Percentiles rank a stretch among this genome's conserved stretches.
Conservation (phyloP, 2,888 invertebrate genomes). For the Apeira syringaria region DNA sequence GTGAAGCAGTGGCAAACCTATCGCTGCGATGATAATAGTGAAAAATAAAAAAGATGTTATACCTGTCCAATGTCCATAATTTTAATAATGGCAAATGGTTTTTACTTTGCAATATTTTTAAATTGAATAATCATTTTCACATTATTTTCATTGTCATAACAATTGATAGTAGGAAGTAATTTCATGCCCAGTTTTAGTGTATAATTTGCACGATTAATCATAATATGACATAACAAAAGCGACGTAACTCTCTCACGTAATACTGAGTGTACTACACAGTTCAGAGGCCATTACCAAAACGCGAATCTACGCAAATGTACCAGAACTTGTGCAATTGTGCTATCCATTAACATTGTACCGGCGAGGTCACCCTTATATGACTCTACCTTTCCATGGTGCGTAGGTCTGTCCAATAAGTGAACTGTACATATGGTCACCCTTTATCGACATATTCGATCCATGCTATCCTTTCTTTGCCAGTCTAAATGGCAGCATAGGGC, state of each 20-base stretch:
- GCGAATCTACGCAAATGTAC: not conserved
- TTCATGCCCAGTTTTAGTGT: conserved; percentile 9
- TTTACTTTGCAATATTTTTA: conserved; percentile 2
- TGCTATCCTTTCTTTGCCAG: no score
- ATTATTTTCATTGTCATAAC: conserved; percentile 11
- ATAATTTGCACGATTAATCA: conserved; percentile 14
- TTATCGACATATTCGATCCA: no score
- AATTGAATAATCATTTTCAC: conserved; percentile 5
- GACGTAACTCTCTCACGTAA: conserved; percentile 28
- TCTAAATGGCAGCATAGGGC: no score
- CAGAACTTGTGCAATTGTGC: not conserved
- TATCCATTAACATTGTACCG: no score
- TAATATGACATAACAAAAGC: conserved; percentile 21
- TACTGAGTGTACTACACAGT: conserved; percentile 19
- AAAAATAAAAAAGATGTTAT: no score
- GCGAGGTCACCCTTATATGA: no score
- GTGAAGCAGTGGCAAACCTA: no score
- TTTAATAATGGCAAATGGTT: not conserved
- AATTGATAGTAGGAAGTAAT: conserved; percentile 15
- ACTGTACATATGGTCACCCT: no score
- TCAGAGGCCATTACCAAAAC: conserved; percentile 17
- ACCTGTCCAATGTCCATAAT: not conserved
- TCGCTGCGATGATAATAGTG: no score
- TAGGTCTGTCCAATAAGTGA: no score
- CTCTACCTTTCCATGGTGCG: no score